Conservation (phyloP, 2,888 invertebrate genomes). For the Clistopyga incitator region DNA sequence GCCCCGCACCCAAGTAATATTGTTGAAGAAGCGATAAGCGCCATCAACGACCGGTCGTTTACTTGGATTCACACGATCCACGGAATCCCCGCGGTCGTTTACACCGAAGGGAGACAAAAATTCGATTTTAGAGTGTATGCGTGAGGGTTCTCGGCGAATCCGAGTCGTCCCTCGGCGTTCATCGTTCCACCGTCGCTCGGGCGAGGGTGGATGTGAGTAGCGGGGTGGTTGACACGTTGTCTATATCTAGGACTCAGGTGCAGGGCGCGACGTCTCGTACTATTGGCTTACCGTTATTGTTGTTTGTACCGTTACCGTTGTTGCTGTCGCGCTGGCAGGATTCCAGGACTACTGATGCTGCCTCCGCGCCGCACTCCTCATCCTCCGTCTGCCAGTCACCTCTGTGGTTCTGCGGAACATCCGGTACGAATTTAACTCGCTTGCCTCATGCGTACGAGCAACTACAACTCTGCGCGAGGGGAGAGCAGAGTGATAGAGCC, state of each 20-base stretch:
- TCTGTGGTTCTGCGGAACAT: slow-evolving; percentile 80
- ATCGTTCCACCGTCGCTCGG: slow-evolving; percentile 1
- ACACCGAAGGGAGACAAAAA: background rate
- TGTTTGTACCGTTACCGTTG: slow-evolving; percentile 79
- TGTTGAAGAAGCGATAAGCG: slow-evolving; percentile 2
- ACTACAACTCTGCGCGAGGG: slow-evolving; percentile 16
- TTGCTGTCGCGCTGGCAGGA: slow-evolving; percentile 82
- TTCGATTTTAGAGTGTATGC: slow-evolving; percentile 5
- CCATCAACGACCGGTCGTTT: slow-evolving; percentile 4
- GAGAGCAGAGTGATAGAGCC: slow-evolving; percentile 5
- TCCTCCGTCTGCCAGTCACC: slow-evolving; percentile 83
- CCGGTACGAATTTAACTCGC: slow-evolving; percentile 74
- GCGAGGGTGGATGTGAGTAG: background rate
- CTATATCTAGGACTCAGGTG: slow-evolving; percentile 68
- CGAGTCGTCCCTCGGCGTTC: background rate
- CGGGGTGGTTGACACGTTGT: slow-evolving; percentile 11
- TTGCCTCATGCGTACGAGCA: slow-evolving; percentile 57
- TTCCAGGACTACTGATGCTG: slow-evolving; percentile 83
- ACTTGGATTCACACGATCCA: background rate
- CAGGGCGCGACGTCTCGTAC: slow-evolving; percentile 73
- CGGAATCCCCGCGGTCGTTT: background rate
- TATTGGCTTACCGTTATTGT: slow-evolving; percentile 81
- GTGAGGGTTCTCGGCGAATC: background rate
- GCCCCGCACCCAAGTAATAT: slow-evolving; percentile 78
- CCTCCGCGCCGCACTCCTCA: slow-evolving; percentile 83